These are phyloP conservation scores for Hypomesus transpacificus DNA, from an alignment of 2,113 vertebrate species.

Conservation along the genomic window DNA sequence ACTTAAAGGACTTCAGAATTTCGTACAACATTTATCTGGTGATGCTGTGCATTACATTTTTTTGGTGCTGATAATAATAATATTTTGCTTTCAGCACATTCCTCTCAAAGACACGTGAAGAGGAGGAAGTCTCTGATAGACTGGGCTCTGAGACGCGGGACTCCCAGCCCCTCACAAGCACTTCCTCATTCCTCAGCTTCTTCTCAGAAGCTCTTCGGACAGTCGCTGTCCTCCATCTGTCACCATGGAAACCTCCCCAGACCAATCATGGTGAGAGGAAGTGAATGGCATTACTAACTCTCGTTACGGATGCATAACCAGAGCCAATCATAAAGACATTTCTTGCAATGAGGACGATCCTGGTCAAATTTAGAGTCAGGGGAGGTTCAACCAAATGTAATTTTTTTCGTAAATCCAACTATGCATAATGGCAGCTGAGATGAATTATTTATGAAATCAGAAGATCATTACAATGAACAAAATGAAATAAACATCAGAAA, in stretches of 20 bases:
- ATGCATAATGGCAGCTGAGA: too few relatives aligned
- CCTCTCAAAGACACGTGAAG: slow-evolving; percentile 65
- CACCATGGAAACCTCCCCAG: slow-evolving; percentile 72
- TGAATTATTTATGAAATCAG: too few relatives aligned
- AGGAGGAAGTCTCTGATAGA: slow-evolving; percentile 76
- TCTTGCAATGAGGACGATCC: too few relatives aligned
- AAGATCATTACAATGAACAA: too few relatives aligned
- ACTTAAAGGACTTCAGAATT: too few relatives aligned
- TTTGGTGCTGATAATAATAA: neutral
- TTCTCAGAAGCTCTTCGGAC: slow-evolving; percentile 69
- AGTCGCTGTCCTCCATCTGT: slow-evolving; percentile 72
- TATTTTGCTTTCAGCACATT: slow-evolving; percentile 44
- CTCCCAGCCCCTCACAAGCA: slow-evolving; percentile 45
- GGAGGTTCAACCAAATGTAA: too few relatives aligned
- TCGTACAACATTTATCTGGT: too few relatives aligned
- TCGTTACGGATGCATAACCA: neutral
- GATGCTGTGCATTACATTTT: neutral
- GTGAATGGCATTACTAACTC: neutral
- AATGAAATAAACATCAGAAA: too few relatives aligned
- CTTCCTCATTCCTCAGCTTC: slow-evolving; percentile 55
- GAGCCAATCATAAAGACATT: neutral
- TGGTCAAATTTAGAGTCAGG: too few relatives aligned
- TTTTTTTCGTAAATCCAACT: too few relatives aligned
- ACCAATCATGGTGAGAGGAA: slow-evolving; percentile 70
- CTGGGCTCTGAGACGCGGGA: slow-evolving; percentile 73